These are phyloP conservation scores for Nomada hirtipes DNA, from an alignment of 2,888 invertebrate species.

Conservation along the genomic window DNA sequence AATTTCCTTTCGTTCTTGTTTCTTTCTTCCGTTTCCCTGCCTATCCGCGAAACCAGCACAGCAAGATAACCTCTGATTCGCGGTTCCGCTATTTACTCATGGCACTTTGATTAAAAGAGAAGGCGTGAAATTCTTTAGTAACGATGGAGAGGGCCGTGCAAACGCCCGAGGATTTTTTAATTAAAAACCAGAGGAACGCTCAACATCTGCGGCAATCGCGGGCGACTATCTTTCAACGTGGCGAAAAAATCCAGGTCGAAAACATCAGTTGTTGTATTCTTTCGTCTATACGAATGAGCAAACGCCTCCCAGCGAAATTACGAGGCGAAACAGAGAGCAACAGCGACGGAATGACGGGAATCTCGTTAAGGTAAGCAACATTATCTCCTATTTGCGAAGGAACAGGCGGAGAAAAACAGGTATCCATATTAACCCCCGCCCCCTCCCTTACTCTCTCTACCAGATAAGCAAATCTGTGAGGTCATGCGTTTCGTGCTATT, in stretches of 20 bases:
- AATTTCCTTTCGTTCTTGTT: slow-evolving; percentile 14
- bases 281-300: slow-evolving; percentile 3
- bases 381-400: slow-evolving; percentile 69
- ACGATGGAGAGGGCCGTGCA: slow-evolving; percentile 42
- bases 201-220: slow-evolving; percentile 48
- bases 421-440: slow-evolving; percentile 32
- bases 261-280: slow-evolving; percentile 31
- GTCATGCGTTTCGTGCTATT: slow-evolving; percentile 28
- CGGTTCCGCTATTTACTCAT: slow-evolving; percentile 30
- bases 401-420: slow-evolving; percentile 3
- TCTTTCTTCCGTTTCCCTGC: neutral
- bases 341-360: slow-evolving; percentile 39
- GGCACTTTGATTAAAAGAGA: slow-evolving; percentile 51
- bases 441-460: neutral
- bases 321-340: slow-evolving; percentile 31
- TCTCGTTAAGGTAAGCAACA: slow-evolving; percentile 73
- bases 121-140: slow-evolving; percentile 49
- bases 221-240: slow-evolving; percentile 48
- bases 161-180: slow-evolving; percentile 48
- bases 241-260: slow-evolving; percentile 40
- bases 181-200: slow-evolving; percentile 47
- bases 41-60: neutral
- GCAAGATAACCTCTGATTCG: slow-evolving; percentile 26
- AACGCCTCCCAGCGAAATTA: slow-evolving; percentile 38
- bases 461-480: neutral